Base-by-base conservation (phyloP, 2,888 invertebrate species). In the Leucophora obtusa region DNA sequence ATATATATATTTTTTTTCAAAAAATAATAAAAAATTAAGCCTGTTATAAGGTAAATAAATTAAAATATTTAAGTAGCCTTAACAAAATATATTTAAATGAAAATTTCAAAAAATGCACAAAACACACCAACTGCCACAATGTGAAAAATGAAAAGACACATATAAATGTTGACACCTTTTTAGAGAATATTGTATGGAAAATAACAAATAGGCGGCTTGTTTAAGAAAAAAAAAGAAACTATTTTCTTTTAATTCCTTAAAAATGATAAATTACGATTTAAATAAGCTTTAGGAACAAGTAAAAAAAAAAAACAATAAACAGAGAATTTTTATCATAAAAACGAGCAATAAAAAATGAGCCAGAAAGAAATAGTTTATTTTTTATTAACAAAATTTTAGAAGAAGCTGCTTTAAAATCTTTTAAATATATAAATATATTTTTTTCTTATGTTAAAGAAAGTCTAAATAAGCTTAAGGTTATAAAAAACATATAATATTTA, bases 241-340 rank as follows among this genome's bases (percentile, higher is more conserved):
- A 33, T 65, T 69, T 54, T 60, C 17, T 59, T 35, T 75, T 77
- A 81, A 77, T 81, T 74, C 83, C 72, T 62, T 69, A 83, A 63
- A 84, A 84, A 83, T 84, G 83, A 84, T 84, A 84, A 83, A 83
- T 84, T 83, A 84, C 83, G 82, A 83, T 82, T 83, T 83, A 82
- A 84, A 84, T 83, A 82, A 79, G 84, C 83, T 84, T 84, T 82
- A 72, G 65, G 75, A 78, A 69, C n/a, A 8, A 51, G 6, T 66
- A 63, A 9, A 51, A 21, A 58, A 75, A 11, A 63, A 15, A 14
- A 7, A 28, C 28, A 62, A 63, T n/a, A 63, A 21, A 21, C 10
- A 15, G 24, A 62, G 11, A 38, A 38, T 28, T 33, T 24, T n/a
- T 59, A 15, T 10, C 60, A 68, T 53, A 62, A 68, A 54, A 62